Base-by-base conservation (phyloP, 30 jellyfish, hydroid and myxozoan genomes). In the Catostylus mosaicus region DNA sequence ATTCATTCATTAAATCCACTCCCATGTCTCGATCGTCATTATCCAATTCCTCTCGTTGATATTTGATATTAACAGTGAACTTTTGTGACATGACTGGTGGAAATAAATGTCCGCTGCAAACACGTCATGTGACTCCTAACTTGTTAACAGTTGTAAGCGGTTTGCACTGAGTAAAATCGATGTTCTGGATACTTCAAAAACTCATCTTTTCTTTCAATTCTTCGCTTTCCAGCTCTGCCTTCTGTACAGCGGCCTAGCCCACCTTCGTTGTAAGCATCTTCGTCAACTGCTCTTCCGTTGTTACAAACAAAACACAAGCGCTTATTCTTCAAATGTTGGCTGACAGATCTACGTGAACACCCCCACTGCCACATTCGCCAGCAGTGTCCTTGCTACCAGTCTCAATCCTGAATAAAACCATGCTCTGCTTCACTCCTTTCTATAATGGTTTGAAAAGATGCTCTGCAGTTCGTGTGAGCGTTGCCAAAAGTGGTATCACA, bases 391-490 rank as follows among this genome's bases (percentile, higher is more conserved):
- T n/a, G n/a, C n/a, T n/a, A n/a, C n/a, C n/a, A n/a, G n/a, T n/a
- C n/a, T n/a, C n/a, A n/a, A n/a, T n/a, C n/a, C n/a, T n/a, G n/a
- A n/a, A n/a, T n/a, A 24, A 38, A 20, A 64, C 84, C 76, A 80
- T 65, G n/a, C 67, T 52, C 24, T 45, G 67, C 1, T 2, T 35
- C 73, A 33, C 5, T 0, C 74, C 82, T 5, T 16, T 78, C 89
- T 2, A 66, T 66, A 36, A 2, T 78, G 3, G 89, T 78, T 45
- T 74, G 38, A 29, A 78, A 78, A 1, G 82, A 37, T 62, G 82
- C 35, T 78, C 89, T 78, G 89, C 89, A 78, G 82, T 60, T 61
- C 7, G 57, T 29, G 26, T 78, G 89, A 19, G 91, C 77, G 51
- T 80, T 65, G 11, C 77, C 91, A 32, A 26, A 47, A 2, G 84